Evolutionary conservation across 2,113 vertebrate species (phyloP), one percentile per base, ranked within the genome.

Genomic region (Parus major): DNA sequence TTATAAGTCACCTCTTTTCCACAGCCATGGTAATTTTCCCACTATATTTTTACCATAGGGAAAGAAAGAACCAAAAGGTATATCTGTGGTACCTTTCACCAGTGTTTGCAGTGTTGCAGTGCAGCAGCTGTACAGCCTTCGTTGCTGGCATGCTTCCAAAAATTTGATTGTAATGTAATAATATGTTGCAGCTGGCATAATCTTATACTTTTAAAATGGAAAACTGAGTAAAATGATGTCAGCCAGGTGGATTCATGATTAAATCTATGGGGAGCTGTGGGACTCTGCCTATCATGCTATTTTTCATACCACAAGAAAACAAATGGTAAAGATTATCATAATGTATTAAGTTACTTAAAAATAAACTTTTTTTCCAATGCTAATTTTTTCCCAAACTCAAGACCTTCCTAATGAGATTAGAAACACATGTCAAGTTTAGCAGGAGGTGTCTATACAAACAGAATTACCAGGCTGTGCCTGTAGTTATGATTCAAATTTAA

Each of bases 121-220:
- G 15, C 41, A 70, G 35, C 68, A 94, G 47, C 63, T 93, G 36
- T 59, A 63, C 55, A 66, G 52, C 35, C 23, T 82, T 82, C 79
- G 49, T 72, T 91, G 63, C 55, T 82, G 76, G 18, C 57, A 56
- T 76, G 28, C 8, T 52, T 77, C 73, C 44, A 84, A 84, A 55
- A 72, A 42, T 72, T 63, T 79, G 56, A 59, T 68, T 93, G 33
- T 36, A 85, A 90, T 83, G 46, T 49, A 91, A 56, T 76, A 77
- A 60, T 91, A 50, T 23, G 19, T 75, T 91, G 76, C 82, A 93
- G 59, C 39, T 92, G 88, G 82, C 82, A 87, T 89, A 59, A 68
- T 65, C 42, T 33, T 78, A 25, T 4, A 52, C 10, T 73, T 84
- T 90, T 86, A 85, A 92, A 83, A 28, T 59, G 60, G 28, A 60